Evolutionary conservation across 1,140 invertebrate genomes (phyloP), one percentile per base, ranked within the genome.

Genomic region (Meloidogyne floridensis): DNA sequence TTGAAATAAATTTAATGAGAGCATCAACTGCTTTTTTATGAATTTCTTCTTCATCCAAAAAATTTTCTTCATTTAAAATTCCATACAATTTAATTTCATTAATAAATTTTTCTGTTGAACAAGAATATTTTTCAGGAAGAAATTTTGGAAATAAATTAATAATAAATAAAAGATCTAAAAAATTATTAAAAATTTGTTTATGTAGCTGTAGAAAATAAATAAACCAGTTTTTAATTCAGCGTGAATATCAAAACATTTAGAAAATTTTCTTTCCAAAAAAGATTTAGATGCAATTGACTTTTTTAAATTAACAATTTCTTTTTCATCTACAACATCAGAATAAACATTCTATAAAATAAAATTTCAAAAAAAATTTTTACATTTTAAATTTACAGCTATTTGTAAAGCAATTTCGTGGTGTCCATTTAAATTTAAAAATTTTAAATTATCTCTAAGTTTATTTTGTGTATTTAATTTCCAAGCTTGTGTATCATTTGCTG

Each of bases 201-300:
- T 20, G 20, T 20, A 32, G 13, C 15, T 6, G 32, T 43, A 83
- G 59, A n/a, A 32, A 42, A 10, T 69, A 18, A 84, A 32, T 15
- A 73, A 54, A 87, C 84, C 84, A 8, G 84, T 85, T n/a, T 80
- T 75, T 9, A 85, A 20, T 59, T 85, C 83, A 8, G 42, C 51
- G 72, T 86, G 85, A 70, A 82, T 86, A 20, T 81, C 77, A 73
- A 86, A 86, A 72, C 85, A 87, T 69, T 82, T 70, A 11, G 70
- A 65, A 78, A 85, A 86, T 54, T 87, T 75, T 53, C 74, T 20
- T 43, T 86, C 72, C 9, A 75, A 32, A 77, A 86, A 86, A 32
- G 79, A 65, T 7, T 81, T 70, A 13, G 54, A 9, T 2, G 85
- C 85, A n/a, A 80, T 70, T 42, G 76, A 54, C 32, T 87, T 59